Conservation (phyloP, 1,140 invertebrate genomes). For the Bombus ignitus region DNA sequence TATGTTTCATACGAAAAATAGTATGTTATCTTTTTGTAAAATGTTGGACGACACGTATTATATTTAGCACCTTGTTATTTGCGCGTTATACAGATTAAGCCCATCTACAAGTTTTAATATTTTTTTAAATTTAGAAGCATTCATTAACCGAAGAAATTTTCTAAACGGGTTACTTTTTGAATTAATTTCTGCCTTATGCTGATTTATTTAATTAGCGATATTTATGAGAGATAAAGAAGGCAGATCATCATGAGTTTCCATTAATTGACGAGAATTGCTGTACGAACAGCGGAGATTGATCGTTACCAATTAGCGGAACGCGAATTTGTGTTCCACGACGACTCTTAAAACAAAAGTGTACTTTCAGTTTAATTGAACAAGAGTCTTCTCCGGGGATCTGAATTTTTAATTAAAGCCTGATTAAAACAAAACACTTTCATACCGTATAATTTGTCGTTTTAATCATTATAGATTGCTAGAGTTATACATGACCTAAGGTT, state of each 20-base stretch:
- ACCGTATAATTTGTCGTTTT: not conserved
- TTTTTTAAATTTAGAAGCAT: not conserved
- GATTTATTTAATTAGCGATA: not conserved
- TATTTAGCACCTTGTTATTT: not conserved
- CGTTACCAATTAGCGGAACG: not conserved
- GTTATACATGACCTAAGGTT: too few species aligned
- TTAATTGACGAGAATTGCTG: not conserved
- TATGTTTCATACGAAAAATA: too few species aligned
- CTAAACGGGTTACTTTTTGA: not conserved
- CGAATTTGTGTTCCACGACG: too few species aligned
- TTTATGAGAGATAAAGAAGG: not conserved
- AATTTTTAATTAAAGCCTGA: conserved; percentile 1
- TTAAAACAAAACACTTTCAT: not conserved
- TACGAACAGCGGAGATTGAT: not conserved
- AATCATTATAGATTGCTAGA: not conserved
- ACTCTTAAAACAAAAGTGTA: conserved; percentile 4
- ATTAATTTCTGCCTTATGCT: not conserved
- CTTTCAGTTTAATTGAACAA: conserved; percentile 7
- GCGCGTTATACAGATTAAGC: not conserved
- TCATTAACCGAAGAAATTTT: not conserved
- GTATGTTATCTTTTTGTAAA: too few species aligned
- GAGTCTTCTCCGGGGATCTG: not conserved
- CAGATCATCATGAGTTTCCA: not conserved
- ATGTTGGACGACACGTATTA: not conserved
- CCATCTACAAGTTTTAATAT: not conserved